phyloP scores from a whole-genome alignment of 2,113 vertebrate genomes.

The Tenebrosternarchus preto region DNA sequence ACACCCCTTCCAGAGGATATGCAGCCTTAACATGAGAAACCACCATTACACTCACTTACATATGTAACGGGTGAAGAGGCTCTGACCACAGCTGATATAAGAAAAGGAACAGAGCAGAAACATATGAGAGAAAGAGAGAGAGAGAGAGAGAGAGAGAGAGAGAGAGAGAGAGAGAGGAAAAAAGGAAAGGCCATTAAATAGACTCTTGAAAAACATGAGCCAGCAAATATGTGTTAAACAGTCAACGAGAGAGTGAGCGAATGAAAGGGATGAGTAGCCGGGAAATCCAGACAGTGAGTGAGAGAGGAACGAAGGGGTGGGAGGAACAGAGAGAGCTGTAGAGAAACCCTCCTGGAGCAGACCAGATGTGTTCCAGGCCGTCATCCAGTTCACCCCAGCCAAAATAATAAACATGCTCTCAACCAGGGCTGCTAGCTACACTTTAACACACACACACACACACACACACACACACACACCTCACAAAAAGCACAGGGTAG shows the following conservation, averaged over 20 bases:
- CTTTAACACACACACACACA: slow-evolving; percentile 8
- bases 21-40: too few species aligned
- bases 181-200: too few species aligned
- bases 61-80: too few species aligned
- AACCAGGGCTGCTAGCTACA: slow-evolving; percentile 28
- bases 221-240: neutral
- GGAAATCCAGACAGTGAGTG: neutral
- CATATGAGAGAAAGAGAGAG: neutral
- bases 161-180: too few species aligned
- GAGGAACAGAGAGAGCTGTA: neutral
- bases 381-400: slow-evolving; percentile 46
- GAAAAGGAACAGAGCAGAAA: neutral
- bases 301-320: neutral
- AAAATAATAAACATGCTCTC: slow-evolving; percentile 54
- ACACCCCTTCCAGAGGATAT: too few species aligned
- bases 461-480: slow-evolving; percentile 28
- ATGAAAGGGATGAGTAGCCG: neutral
- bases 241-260: neutral
- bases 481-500: slow-evolving; percentile 13
- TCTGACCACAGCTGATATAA: neutral
- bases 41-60: too few species aligned
- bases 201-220: neutral
- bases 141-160: slow-evolving; percentile 11
- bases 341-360: slow-evolving; percentile 23
- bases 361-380: slow-evolving; percentile 47